A percentile compares a stretch with the other conserved stretches of the same genome.
These are phyloP conservation scores for Meliscaeva auricollis DNA, from an alignment of 2,888 invertebrate genomes.

Conservation along the genomic window DNA sequence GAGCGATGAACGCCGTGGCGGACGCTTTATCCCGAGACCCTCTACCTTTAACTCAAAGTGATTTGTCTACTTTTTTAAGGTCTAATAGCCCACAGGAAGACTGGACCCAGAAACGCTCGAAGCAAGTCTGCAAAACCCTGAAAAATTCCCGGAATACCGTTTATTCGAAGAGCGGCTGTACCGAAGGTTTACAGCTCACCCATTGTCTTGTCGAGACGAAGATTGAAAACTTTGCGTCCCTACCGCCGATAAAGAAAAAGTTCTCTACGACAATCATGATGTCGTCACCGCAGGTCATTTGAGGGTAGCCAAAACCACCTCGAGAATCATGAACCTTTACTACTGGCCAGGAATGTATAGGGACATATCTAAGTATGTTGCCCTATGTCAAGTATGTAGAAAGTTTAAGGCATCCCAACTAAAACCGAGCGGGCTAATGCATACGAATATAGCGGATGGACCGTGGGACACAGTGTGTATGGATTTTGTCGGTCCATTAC, in stretches of 20 bases:
- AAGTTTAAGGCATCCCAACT: background rate
- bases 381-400: background rate
- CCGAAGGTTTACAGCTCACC: no score
- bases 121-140: background rate
- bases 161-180: no score
- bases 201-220: no score
- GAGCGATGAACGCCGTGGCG: background rate
- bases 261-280: no score
- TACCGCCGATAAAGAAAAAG: background rate
- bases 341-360: background rate
- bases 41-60: background rate
- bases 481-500: background rate
- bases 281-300: background rate
- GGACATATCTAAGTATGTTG: background rate
- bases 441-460: background rate
- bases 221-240: background rate
- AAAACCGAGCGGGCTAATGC: background rate
- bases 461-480: background rate
- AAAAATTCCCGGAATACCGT: background rate
- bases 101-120: no score
- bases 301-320: background rate
- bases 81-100: no score
- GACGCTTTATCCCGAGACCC: background rate
- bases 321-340: background rate
- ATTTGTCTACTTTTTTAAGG: no score